Evolutionary conservation across 2,113 vertebrate species (phyloP).

Genomic region (Equus quagga): DNA sequence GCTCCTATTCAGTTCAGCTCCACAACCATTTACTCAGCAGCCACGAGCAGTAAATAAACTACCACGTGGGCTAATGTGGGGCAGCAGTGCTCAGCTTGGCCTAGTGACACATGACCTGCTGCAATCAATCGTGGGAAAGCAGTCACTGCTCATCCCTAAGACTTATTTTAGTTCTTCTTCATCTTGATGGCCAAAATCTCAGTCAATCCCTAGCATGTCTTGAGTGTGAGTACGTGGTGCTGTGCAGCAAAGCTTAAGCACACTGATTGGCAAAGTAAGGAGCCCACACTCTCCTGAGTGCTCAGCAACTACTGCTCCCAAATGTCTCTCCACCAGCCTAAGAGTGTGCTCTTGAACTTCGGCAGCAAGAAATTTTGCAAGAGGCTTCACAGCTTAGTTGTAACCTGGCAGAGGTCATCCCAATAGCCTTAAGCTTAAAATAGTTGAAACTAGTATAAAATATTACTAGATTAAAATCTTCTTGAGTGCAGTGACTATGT

Average conservation of each 20-base stretch:
- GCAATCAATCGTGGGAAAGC: neutral
- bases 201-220: neutral
- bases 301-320: neutral
- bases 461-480: neutral
- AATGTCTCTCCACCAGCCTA: neutral
- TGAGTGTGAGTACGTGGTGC: neutral
- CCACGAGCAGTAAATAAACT: neutral
- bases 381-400: neutral
- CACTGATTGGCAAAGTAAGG: neutral
- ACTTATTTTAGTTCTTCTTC: neutral
- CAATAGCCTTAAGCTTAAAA: neutral
- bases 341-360: neutral
- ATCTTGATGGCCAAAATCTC: neutral
- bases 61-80: neutral
- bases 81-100: neutral
- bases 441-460: neutral
- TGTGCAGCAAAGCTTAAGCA: neutral
- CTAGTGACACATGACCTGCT: neutral
- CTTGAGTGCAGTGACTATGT: neutral
- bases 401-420: neutral
- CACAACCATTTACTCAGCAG: neutral
- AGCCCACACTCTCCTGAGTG: neutral
- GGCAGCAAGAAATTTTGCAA: neutral
- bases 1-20: neutral
- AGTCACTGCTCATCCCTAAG: neutral